Conservation (phyloP, 2,888 invertebrate genomes). For the Latrodectus hesperus region DNA sequence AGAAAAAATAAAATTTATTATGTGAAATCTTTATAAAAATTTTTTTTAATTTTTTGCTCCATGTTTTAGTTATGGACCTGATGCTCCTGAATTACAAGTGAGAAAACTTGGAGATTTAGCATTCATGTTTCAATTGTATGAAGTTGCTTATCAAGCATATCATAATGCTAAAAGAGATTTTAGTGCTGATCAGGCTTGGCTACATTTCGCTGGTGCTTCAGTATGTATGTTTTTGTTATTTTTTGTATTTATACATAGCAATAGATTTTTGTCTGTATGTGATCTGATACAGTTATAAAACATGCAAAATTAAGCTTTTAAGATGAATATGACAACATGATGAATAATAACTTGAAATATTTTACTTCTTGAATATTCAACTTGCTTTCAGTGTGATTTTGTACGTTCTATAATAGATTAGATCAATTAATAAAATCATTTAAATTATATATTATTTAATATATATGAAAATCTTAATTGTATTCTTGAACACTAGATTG, state of each 20-base stretch:
- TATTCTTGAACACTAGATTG: no score
- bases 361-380: no score
- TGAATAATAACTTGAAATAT: no score
- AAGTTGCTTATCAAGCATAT: slow-evolving; percentile 92
- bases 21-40: not conserved
- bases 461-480: no score
- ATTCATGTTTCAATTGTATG: slow-evolving; percentile 96
- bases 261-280: not conserved
- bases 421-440: no score
- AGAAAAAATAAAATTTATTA: slow-evolving; percentile 69
- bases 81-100: slow-evolving; percentile 89
- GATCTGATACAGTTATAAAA: no score
- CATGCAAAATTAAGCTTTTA: no score
- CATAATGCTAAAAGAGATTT: slow-evolving; percentile 98
- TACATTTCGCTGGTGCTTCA: slow-evolving; percentile 95
- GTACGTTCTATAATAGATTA: no score
- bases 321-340: no score
- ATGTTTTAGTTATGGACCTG: slow-evolving; percentile 74
- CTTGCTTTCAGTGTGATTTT: no score
- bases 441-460: no score
- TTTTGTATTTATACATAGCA: not conserved
- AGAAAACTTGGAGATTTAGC: slow-evolving; percentile 94
- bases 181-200: slow-evolving; percentile 96
- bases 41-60: not conserved
- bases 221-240: slow-evolving; percentile 42